phyloP scores from a whole-genome alignment of 2,113 vertebrate species.

The Passer montanus region DNA sequence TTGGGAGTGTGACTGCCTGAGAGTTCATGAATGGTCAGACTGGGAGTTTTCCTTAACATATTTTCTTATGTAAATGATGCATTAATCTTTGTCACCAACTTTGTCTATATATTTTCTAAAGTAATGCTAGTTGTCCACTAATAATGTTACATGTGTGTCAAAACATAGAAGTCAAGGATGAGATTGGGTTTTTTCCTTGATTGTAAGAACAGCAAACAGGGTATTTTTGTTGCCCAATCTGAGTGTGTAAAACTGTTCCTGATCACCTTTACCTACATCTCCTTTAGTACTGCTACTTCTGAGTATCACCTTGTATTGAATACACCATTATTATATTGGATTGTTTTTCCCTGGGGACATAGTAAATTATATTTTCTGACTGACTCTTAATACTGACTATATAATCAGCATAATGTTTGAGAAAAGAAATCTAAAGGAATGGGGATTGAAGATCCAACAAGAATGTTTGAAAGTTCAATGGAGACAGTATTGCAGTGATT shows the following conservation, averaged over 20 bases:
- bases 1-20: neutral
- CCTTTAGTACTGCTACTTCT: neutral
- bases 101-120: neutral
- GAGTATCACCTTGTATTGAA: neutral
- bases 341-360: neutral
- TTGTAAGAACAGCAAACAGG: neutral
- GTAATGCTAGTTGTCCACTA: neutral
- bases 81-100: neutral
- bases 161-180: neutral
- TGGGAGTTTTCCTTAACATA: neutral
- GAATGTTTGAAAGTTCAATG: neutral
- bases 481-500: neutral
- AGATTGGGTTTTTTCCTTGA: neutral
- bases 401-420: neutral
- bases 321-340: neutral
- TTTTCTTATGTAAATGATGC: neutral
- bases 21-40: neutral
- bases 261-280: neutral
- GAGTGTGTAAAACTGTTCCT: neutral
- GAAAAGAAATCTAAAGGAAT: neutral
- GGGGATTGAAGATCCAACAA: neutral
- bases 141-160: neutral
- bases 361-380: neutral
- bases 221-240: neutral
- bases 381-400: neutral